A percentile compares a stretch with the other conserved stretches of the same genome.
Evolutionary conservation across 2,888 invertebrate species (phyloP).

Genomic region (Sarcophaga caerulescens): DNA sequence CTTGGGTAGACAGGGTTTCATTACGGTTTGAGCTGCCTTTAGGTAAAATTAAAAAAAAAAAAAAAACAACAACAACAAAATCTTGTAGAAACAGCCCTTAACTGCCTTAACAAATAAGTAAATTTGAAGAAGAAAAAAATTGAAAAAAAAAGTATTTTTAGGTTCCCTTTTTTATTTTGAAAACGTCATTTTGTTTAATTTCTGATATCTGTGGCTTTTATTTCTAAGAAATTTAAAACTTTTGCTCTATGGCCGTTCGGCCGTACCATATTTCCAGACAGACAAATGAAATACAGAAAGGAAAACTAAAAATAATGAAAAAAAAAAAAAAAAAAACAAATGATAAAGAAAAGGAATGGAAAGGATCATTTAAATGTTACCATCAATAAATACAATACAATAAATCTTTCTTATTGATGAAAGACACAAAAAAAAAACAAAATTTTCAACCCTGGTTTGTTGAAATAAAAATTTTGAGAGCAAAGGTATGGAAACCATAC

Average conservation of each 20-base stretch:
- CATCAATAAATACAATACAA: slow-evolving; percentile 46
- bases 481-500: slow-evolving; percentile 11
- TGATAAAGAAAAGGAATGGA: neutral
- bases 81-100: neutral
- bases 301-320: too few species aligned
- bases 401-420: slow-evolving; percentile 66
- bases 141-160: neutral
- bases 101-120: neutral
- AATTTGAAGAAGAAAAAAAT: neutral
- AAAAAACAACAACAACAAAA: neutral
- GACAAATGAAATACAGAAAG: too few species aligned
- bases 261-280: too few species aligned
- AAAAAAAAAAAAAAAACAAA: too few species aligned
- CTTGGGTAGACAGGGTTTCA: slow-evolving; percentile 14
- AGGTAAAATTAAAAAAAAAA: slow-evolving; percentile 36
- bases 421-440: neutral
- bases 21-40: slow-evolving; percentile 27
- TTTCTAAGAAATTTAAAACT: slow-evolving; percentile 81
- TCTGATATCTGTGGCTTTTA: slow-evolving; percentile 75
- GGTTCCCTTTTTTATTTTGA: slow-evolving; percentile 44
- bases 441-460: slow-evolving; percentile 46
- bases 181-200: slow-evolving; percentile 68
- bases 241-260: slow-evolving; percentile 62
- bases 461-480: slow-evolving; percentile 46
- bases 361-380: slow-evolving; percentile 52